A percentile compares a stretch with the other conserved stretches of the same genome.
Conservation (phyloP, 2,888 invertebrate genomes). For the Acleris laterana region DNA sequence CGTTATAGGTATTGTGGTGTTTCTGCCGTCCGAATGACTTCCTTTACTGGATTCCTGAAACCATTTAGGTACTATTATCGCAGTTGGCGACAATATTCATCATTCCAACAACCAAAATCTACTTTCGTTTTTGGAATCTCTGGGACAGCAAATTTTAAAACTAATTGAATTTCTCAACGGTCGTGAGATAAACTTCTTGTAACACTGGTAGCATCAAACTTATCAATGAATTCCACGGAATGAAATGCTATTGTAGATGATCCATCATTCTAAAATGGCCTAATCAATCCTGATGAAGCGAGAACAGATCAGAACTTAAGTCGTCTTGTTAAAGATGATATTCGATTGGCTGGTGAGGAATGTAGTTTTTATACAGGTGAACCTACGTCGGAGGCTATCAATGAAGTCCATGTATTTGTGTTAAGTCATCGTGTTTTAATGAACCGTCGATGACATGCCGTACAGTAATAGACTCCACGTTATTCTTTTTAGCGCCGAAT, state of each 20-base stretch:
- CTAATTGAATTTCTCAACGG: slow-evolving; percentile 63
- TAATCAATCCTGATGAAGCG: slow-evolving; percentile 52
- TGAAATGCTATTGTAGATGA: slow-evolving; percentile 79
- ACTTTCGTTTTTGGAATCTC: slow-evolving; percentile 39
- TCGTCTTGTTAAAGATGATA: slow-evolving; percentile 49
- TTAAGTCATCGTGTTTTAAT: slow-evolving; percentile 84
- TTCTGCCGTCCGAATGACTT: no score
- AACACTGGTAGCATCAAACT: slow-evolving; percentile 82
- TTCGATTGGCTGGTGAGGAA: slow-evolving; percentile 48
- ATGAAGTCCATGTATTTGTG: slow-evolving; percentile 83
- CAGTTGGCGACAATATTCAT: no score
- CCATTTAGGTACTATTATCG: not conserved
- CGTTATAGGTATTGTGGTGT: no score
- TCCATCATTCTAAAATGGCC: slow-evolving; percentile 72
- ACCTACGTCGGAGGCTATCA: slow-evolving; percentile 82
- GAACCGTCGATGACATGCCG: slow-evolving; percentile 83
- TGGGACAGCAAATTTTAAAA: slow-evolving; percentile 48
- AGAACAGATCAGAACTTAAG: slow-evolving; percentile 52
- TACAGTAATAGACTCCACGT: slow-evolving; percentile 82
- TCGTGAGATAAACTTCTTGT: slow-evolving; percentile 77
- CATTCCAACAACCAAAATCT: not conserved
- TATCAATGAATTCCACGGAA: slow-evolving; percentile 83
- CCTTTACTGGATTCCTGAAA: no score
- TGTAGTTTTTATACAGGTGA: slow-evolving; percentile 68
- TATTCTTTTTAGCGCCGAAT: slow-evolving; percentile 81